Evolutionary conservation across 1,140 invertebrate species (phyloP), one percentile per base, ranked within the genome.

Genomic region (Diprion similis): DNA sequence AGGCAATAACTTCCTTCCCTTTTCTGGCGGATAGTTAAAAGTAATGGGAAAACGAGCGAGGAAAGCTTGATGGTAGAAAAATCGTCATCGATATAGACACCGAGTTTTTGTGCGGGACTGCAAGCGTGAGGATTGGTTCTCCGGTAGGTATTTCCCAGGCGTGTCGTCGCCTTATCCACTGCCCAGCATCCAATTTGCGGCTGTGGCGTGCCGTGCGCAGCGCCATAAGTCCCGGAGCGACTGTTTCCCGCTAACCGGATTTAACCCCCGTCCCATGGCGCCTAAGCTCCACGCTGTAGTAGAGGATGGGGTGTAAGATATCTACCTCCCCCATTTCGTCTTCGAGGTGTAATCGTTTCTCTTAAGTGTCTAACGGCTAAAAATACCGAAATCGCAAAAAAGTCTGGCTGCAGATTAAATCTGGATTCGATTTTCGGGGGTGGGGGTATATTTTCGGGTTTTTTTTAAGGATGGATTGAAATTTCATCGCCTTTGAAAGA

Each of bases 241-340:
- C 79, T 78, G 78, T 82, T 78, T 78, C 75, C 76, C 75, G 76
- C 80, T 81, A 78, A 75, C 79, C 73, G 70, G 79, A 82, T 79
- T 81, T 82, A 81, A 82, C 77, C 79, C 77, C 73, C 70, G 37
- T 73, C 66, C 66, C 66, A 18, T 13, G 15, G 66, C 66, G 37
- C 17, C 18, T 68, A 15, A 64, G 13, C 59, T 15, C 59, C 17
- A 15, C 59, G 59, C 8, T 64, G 59, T 7, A 64, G 17, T 64
- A 64, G 59, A 37, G 2, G 24, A 1, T 37, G 6, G 6, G 24
- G 24, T 37, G 24, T 37, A 37, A 37, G 24, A 6, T 37, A 37
- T 37, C 24, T 37, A 37, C 6, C 24, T 37, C 24, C 24, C 24
- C 6, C 24, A 6, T 37, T 37, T 37, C 24, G 24, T 37, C 24